Evolutionary conservation across 2,797 vertebrate genomes (phyloP), one percentile per base, ranked within the genome.

Genomic region (Lycodopsis pacificus): DNA sequence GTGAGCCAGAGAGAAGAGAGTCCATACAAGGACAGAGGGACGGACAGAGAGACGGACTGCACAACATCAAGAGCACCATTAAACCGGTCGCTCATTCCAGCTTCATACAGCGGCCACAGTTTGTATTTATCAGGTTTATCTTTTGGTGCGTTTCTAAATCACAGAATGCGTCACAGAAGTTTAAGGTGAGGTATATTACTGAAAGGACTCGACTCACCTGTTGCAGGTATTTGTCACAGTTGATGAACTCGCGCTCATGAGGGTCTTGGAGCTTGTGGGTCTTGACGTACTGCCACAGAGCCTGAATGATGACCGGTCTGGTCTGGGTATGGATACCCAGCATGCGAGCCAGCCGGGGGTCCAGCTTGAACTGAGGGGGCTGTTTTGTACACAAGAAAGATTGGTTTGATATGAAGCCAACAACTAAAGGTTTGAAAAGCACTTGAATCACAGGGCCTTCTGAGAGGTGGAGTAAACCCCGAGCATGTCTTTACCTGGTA

Each of bases 261-360:
- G 98, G 97, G 85, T 99, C 98, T 94, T 99, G 98, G 30, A 99
- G 97, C 86, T 99, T 99, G 93, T 99, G 98, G 80, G 98, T 99
- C 92, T 99, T 99, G 87, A 99, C 98, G n/a, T 99, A 99, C 71
- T 99, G 98, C 98, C 98, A 99, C 75, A 99, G 91, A 8, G 98
- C 98, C 95, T 99, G 98, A 86, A 99, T 99, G 93, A 99, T 99
- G 79, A 99, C 98, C 0, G 98, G 98, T 65, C 98, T 95, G 54
- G 98, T 99, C 94, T 99, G 98, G 32, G 98, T 99, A 93, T 99
- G 98, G 79, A 99, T 99, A 1, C 98, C 98, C 90, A 99, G 77
- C 80, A 99, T 96, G 9, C 98, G 97, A 82, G 98, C 98, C 93
- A 99, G 89, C 10, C 98, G 96, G 1, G 98, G 97, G 76, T 99